Evolutionary conservation across 2,797 vertebrate species (phyloP), one percentile per base, ranked within the genome.

Genomic region (Anguilla megastoma): DNA sequence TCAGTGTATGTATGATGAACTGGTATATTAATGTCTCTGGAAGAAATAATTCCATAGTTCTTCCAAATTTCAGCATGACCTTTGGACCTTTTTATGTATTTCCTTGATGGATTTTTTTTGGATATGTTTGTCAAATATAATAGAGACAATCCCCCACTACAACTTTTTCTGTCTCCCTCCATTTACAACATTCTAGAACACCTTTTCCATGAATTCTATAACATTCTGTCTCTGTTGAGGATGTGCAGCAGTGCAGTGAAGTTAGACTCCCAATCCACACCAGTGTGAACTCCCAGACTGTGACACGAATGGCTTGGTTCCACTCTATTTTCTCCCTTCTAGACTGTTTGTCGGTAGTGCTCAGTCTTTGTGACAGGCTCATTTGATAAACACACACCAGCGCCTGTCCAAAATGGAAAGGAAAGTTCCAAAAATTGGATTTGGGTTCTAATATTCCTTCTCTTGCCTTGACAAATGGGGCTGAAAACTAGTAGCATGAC

Each of bases 361-460:
- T 89, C 86, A 85, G 88, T 89, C 86, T 88, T 87, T 87, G 74
- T 90, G 89, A 91, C 90, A 86, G 85, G 89, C 88, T 41, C 86
- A 52, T 88, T 90, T 84, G 85, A 69, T 79, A 86, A 89, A 48
- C 69, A 74, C 54, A 56, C 85, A 36, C 58, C 45, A 89, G 80
- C 45, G 87, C 87, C 79, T 12, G 63, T 87, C 82, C 89, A 66
- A 89, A 88, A 85, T 30, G 85, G 71, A 80, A 79, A 76, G 85
- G 18, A 10, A 84, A 87, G 69, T 82, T 88, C 76, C 24, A 74
- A 83, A 86, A 88, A 80, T 84, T 84, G 66, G 82, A 88, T 88
- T 86, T 30, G 30, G 14, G 87, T 84, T 87, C 86, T 88, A 86
- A 83, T 90, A 69, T 89, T 71, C 86, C 89, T 89, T 87, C 86